A percentile compares a stretch with the other conserved stretches of the same genome.
Conservation (phyloP, 2,888 invertebrate genomes). For the Brachylomia viminalis region DNA sequence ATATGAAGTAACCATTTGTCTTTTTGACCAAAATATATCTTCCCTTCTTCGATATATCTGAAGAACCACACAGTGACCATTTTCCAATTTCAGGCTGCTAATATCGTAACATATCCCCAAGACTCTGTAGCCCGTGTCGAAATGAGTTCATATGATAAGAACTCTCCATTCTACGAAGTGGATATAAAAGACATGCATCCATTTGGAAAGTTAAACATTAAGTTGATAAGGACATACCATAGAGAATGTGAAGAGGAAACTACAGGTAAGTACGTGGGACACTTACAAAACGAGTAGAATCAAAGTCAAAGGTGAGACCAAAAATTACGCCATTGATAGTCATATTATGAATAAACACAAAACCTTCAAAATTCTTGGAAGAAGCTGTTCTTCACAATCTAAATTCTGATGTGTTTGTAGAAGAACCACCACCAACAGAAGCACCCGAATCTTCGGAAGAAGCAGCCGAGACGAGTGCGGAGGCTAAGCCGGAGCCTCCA, state of each 20-base stretch:
- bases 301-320: background rate
- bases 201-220: constrained; percentile 82
- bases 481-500: constrained; percentile 75
- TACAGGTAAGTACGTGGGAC: constrained; percentile 69
- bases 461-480: constrained; percentile 64
- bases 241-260: constrained; percentile 77
- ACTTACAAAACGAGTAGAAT: background rate
- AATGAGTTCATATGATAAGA: constrained; percentile 85
- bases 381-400: background rate
- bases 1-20: constrained; percentile 92
- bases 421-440: constrained; percentile 42
- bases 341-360: background rate
- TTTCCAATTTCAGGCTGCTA: constrained; percentile 78
- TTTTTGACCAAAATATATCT: background rate
- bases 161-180: constrained; percentile 85
- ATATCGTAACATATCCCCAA: constrained; percentile 84
- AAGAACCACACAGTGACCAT: background rate
- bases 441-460: constrained; percentile 55
- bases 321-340: background rate
- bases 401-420: constrained; percentile 4
- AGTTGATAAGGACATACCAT: constrained; percentile 81
- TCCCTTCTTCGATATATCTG: background rate
- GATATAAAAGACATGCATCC: constrained; percentile 85
- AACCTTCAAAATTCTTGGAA: background rate
- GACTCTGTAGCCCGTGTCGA: constrained; percentile 81